phyloP scores from a whole-genome alignment of 1,140 invertebrate species.

The Drosophila murphyi region DNA sequence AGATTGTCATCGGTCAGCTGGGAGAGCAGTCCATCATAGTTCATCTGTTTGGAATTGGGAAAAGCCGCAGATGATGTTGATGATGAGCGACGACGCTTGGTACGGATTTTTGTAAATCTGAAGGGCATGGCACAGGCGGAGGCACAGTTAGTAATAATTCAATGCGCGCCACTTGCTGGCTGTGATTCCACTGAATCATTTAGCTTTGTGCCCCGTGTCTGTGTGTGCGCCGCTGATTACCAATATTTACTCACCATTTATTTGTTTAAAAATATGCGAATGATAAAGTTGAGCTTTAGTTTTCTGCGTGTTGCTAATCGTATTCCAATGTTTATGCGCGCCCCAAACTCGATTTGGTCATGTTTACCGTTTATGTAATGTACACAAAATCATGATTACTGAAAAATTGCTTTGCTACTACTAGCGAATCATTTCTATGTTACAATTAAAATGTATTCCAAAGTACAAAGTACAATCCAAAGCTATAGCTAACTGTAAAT shows the following conservation, averaged over 20 bases:
- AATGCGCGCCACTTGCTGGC: conserved; percentile 53
- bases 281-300: conserved; percentile 70
- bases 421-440: no score
- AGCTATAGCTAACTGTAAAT: background rate
- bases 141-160: conserved; percentile 10
- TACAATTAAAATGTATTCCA: no score
- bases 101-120: conserved; percentile 64
- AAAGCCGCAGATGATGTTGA: conserved; percentile 26
- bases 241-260: conserved; percentile 80
- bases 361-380: background rate
- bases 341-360: background rate
- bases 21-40: conserved; percentile 81
- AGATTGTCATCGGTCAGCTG: conserved; percentile 82
- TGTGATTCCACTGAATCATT: conserved; percentile 57
- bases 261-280: conserved; percentile 78
- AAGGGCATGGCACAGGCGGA: conserved; percentile 55
- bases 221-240: conserved; percentile 59
- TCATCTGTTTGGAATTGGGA: conserved; percentile 69
- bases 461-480: background rate
- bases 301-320: conserved; percentile 47
- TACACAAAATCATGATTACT: conserved; percentile 8
- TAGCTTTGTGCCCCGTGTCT: conserved; percentile 36
- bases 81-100: conserved; percentile 64
- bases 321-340: conserved; percentile 35
- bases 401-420: background rate